Percentiles rank a stretch among this genome's conserved stretches.
Evolutionary conservation across 2,797 vertebrate species (phyloP).

Genomic region (Lithobates pipiens): DNA sequence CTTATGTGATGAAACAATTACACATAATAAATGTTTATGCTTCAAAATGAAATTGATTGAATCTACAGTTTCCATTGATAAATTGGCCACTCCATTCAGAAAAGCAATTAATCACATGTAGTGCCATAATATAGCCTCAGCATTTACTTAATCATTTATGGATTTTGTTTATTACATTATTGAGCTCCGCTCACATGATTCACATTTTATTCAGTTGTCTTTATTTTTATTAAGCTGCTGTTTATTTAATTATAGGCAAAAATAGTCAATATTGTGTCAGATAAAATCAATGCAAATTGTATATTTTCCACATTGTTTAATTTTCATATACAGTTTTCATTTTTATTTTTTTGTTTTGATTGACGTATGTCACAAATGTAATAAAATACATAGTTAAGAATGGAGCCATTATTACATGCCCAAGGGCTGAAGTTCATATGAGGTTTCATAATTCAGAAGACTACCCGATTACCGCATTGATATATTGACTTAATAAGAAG

Average conservation of each 20-base stretch:
- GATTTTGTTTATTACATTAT: background rate
- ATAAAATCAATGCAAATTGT: slow-evolving; percentile 37
- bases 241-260: slow-evolving; percentile 10
- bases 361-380: background rate
- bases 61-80: background rate
- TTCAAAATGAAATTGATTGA: background rate
- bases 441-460: background rate
- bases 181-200: background rate
- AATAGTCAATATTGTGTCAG: slow-evolving; percentile 19
- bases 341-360: background rate
- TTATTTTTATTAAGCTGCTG: slow-evolving; percentile 20
- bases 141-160: slow-evolving; percentile 24
- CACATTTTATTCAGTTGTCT: background rate
- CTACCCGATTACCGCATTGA: background rate
- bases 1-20: background rate
- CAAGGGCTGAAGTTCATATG: background rate
- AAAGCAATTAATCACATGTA: background rate
- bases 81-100: background rate
- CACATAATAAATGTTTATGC: slow-evolving; percentile 8
- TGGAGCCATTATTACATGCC: background rate
- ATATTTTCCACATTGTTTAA: background rate
- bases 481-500: background rate
- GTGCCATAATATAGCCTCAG: background rate
- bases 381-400: background rate
- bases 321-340: background rate